These are phyloP conservation scores for Morone saxatilis DNA, from an alignment of 2,113 vertebrate genomes.

Conservation along the genomic window DNA sequence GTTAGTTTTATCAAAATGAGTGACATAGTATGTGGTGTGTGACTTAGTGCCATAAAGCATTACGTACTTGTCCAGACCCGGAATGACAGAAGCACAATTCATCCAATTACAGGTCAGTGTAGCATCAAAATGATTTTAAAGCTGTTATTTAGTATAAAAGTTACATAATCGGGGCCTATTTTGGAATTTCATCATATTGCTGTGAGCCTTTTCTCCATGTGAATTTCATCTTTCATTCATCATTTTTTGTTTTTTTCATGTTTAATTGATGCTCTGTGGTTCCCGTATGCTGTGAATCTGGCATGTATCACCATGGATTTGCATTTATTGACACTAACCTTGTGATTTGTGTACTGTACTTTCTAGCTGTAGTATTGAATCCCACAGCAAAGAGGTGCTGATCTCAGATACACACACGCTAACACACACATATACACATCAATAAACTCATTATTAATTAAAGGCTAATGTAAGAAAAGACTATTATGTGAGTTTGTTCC, in stretches of 20 bases:
- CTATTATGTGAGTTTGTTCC: conserved; percentile 1
- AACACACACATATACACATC: background rate
- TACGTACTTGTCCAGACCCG: too few species aligned
- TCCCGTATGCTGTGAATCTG: background rate
- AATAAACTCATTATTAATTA: conserved; percentile 47
- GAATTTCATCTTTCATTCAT: conserved; percentile 2
- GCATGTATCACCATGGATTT: conserved; percentile 5
- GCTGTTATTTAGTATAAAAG: too few species aligned
- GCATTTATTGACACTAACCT: conserved; percentile 38
- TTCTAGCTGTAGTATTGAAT: conserved; percentile 18
- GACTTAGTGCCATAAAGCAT: too few species aligned
- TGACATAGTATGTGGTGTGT: too few species aligned
- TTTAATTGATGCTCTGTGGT: background rate
- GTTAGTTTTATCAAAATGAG: too few species aligned
- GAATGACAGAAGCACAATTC: too few species aligned
- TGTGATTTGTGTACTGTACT: conserved; percentile 19
- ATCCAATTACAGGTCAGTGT: too few species aligned
- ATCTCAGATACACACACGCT: conserved; percentile 3
- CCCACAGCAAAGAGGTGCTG: conserved; percentile 10
- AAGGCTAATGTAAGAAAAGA: conserved; percentile 6
- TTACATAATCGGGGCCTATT: too few species aligned
- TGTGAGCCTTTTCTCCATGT: background rate
- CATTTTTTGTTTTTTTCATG: background rate
- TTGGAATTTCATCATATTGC: background rate
- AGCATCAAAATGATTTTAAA: too few species aligned